phyloP scores from a whole-genome alignment of 2,113 vertebrate species.

The Hippolais icterina region DNA sequence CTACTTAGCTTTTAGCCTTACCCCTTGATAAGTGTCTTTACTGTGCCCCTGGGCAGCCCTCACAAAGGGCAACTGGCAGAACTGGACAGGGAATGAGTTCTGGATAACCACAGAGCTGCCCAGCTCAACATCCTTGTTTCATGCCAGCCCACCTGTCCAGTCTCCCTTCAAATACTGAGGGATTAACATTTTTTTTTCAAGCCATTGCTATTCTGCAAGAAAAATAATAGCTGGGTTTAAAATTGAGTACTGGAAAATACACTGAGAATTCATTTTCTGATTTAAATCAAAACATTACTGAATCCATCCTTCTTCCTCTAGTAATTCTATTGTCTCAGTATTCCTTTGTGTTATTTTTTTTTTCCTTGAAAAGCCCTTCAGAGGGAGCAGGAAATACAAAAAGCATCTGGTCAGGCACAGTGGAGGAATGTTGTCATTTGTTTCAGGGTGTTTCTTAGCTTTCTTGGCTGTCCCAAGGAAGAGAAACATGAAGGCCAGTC shows the following conservation, averaged over 20 bases:
- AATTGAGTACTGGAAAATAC: not conserved
- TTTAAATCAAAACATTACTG: not conserved
- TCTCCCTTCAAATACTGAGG: not conserved
- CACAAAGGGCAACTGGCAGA: not conserved
- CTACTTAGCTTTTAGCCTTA: not conserved
- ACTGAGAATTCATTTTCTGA: not conserved
- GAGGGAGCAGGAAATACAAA: not conserved
- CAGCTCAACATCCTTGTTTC: not conserved
- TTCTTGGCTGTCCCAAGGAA: not conserved
- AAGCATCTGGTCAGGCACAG: not conserved
- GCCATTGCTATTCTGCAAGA: not conserved
- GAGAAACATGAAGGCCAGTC: not conserved
- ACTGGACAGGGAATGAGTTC: not conserved
- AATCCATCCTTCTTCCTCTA: not conserved
- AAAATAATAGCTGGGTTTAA: not conserved
- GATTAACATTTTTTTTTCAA: not conserved
- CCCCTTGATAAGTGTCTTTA: not conserved
- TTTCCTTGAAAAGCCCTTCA: not conserved
- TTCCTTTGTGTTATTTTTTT: not conserved
- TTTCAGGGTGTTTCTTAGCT: not conserved
- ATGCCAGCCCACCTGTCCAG: not conserved
- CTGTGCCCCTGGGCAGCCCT: not conserved
- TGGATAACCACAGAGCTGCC: not conserved
- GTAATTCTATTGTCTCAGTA: not conserved
- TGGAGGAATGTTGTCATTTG: not conserved